phyloP scores from a whole-genome alignment of 2,888 invertebrate species.

The Coelinius sp. region DNA sequence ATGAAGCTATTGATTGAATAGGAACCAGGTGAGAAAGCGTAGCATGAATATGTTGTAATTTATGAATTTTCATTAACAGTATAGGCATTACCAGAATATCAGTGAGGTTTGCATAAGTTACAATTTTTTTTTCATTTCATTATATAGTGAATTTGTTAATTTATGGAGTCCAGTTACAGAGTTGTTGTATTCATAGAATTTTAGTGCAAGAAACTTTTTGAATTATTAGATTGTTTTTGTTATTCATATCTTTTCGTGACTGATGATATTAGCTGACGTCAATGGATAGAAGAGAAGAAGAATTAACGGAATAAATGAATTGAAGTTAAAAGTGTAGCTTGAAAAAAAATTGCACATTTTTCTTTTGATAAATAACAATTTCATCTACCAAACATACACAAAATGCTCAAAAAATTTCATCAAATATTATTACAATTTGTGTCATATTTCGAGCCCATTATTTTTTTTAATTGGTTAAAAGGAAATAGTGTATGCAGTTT shows the following conservation, averaged over 20 bases:
- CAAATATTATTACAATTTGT: background rate
- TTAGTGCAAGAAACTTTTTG: background rate
- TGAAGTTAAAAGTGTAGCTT: background rate
- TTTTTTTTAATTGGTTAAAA: constrained; percentile 13
- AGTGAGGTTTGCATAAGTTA: background rate
- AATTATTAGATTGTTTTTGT: background rate
- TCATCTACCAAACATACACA: background rate
- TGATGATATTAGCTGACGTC: background rate
- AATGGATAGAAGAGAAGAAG: background rate
- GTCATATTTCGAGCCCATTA: background rate
- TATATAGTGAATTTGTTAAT: background rate
- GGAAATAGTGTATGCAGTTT: background rate
- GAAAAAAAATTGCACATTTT: background rate
- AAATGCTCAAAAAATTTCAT: background rate
- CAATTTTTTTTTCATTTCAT: background rate
- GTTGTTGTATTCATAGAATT: background rate
- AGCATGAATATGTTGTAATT: background rate
- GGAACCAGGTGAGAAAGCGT: constrained; percentile 24
- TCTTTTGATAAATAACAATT: background rate
- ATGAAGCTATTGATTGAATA: constrained; percentile 13
- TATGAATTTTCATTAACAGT: background rate
- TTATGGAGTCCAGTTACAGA: constrained; percentile 5
- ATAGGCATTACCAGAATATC: constrained; percentile 9
- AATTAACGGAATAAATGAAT: background rate
- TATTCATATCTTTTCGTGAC: background rate